Evolutionary conservation across 1,140 invertebrate species (phyloP).

Genomic region (Leptopilina boulardi): DNA sequence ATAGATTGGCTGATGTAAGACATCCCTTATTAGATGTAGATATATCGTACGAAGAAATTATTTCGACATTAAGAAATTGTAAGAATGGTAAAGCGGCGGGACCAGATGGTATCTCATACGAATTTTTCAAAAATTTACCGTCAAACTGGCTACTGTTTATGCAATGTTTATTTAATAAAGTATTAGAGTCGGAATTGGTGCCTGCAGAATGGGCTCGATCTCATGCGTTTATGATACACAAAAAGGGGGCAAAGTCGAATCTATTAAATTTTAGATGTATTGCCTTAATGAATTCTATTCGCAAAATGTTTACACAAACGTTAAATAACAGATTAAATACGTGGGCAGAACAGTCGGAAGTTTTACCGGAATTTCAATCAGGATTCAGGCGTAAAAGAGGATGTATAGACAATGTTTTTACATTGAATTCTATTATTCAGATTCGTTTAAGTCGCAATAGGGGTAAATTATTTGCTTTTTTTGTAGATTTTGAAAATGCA

Average conservation of each 20-base stretch:
- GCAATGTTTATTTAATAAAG: not conserved
- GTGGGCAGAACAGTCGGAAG: not conserved
- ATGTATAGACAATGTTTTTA: not conserved
- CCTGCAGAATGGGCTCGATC: not conserved
- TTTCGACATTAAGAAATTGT: not conserved
- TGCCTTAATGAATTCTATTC: not conserved
- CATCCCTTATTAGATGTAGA: not conserved
- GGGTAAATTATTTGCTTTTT: not conserved
- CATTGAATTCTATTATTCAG: not conserved
- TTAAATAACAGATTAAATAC: not conserved
- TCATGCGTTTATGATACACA: not conserved
- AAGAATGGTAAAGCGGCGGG: not conserved
- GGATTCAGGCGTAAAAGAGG: not conserved
- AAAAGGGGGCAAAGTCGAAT: not conserved
- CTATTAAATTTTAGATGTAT: not conserved
- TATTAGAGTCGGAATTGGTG: not conserved
- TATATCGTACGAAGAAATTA: not conserved
- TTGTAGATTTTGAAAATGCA: not conserved
- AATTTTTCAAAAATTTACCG: not conserved
- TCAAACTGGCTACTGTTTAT: not conserved
- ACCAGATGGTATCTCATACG: not conserved
- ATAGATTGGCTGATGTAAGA: not conserved
- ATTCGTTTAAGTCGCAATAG: not conserved
- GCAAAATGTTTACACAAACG: not conserved
- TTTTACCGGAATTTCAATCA: constrained; percentile 3